phyloP scores from a whole-genome alignment of 2,113 vertebrate species.

The Rhea americana region DNA sequence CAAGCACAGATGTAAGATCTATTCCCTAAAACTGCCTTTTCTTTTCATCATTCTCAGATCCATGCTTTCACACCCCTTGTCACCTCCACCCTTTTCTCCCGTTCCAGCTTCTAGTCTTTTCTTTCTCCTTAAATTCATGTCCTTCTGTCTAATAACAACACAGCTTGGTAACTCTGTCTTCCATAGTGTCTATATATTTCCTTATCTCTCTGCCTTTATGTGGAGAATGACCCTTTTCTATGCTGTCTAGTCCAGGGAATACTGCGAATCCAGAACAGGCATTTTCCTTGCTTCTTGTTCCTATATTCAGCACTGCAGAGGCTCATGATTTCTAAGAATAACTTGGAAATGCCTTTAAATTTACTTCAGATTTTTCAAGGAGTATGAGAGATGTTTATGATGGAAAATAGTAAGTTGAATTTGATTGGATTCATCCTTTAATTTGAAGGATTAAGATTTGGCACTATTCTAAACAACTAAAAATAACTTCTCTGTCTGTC shows the following conservation, averaged over 20 bases:
- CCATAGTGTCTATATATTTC: not conserved
- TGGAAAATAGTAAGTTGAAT: not conserved
- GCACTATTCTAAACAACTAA: not conserved
- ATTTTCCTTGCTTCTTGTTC: not conserved
- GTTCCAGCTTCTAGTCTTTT: not conserved
- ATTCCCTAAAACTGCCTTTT: not conserved
- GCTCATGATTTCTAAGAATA: not conserved
- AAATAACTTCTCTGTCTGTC: not conserved
- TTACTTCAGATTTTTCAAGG: not conserved
- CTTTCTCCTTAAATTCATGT: not conserved
- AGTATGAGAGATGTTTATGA: not conserved
- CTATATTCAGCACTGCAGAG: not conserved
- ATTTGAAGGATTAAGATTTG: not conserved
- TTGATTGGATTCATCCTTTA: no score
- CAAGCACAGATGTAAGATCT: not conserved
- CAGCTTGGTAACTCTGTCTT: not conserved
- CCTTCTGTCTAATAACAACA: not conserved
- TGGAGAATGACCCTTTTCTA: not conserved
- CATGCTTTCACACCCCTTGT: not conserved
- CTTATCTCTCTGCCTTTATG: not conserved
- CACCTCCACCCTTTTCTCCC: not conserved
- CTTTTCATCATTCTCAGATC: not conserved
- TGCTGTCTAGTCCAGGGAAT: not conserved
- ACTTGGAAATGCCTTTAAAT: not conserved
- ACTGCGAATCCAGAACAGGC: not conserved